Evolutionary conservation across 2,888 invertebrate genomes (phyloP), one percentile per base, ranked within the genome.

Genomic region (Hirtodrosophila trivittata): DNA sequence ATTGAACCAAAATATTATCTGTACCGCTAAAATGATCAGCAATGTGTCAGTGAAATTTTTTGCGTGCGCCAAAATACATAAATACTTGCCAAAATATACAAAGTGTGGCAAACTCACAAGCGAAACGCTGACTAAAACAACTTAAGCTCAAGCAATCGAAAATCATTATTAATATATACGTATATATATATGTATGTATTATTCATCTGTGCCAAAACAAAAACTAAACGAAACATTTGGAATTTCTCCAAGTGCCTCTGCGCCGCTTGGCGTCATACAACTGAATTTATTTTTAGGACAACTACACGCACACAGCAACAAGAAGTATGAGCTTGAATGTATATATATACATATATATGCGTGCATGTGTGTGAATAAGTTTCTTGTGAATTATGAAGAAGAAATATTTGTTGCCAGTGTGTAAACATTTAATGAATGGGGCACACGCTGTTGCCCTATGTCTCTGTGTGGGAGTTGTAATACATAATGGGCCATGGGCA

Each of bases 221-320:
- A 33, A 67, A 50, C 30, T 51, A 62, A 62, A 45, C 56, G 66
- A 70, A 65, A 59, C 59, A 75, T 64, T 80, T 73, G 77, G 71
- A 77, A 65, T 81, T 81, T 84, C 84, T 81, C 78, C 84, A 81
- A 84, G 78, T 75, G 81, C 55, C 59, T 38, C 35, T 25, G 37
- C 47, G 37, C 47, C 38, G 71, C 77, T 75, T 77, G 77, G 75
- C 75, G 84, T 81, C 80, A 81, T 84, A 81, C 76, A 74, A 83
- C 75, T 65, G 45, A 57, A 76, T 74, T 75, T 84, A 84, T 81
- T 81, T 84, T 66, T 84, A 84, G 80, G 82, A 81, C 80, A 69
- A 83, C 69, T 68, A 71, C 49, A 74, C 59, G 55, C 66, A 72
- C 66, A 68, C 66, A 63, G 60, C 77, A 60, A 70, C 56, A 66